Percentiles rank a stretch among this genome's conserved stretches.
These are phyloP conservation scores for Caenorhabditis sp. DNA, from an alignment of 2,888 invertebrate genomes.

Conservation along the genomic window DNA sequence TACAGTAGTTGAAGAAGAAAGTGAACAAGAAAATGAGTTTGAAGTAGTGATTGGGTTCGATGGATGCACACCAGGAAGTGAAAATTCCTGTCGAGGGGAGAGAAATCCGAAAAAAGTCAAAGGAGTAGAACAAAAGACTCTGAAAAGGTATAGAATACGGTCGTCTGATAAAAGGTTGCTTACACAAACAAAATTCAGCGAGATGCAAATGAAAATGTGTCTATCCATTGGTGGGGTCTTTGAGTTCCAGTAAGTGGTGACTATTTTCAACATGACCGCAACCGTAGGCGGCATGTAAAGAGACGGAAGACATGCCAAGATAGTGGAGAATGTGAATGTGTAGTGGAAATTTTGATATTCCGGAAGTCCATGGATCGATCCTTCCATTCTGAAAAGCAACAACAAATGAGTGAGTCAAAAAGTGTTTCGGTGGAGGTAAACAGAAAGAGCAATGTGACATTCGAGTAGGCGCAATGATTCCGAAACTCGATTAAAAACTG, in stretches of 20 bases:
- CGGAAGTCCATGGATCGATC: slow-evolving; percentile 34
- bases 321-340: slow-evolving; percentile 50
- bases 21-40: slow-evolving; percentile 49
- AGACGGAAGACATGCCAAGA: slow-evolving; percentile 31
- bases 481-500: slow-evolving; percentile 2
- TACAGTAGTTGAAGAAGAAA: slow-evolving; percentile 51
- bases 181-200: slow-evolving; percentile 32
- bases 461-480: background rate
- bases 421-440: background rate
- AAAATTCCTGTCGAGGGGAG: slow-evolving; percentile 54
- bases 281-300: slow-evolving; percentile 51
- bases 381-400: slow-evolving; percentile 17
- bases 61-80: slow-evolving; percentile 50
- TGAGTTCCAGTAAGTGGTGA: slow-evolving; percentile 1
- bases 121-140: slow-evolving; percentile 45
- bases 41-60: slow-evolving; percentile 50
- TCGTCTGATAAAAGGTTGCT: background rate
- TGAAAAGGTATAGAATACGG: slow-evolving; percentile 9
- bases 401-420: slow-evolving; percentile 12
- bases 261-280: slow-evolving; percentile 36
- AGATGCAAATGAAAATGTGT: slow-evolving; percentile 36
- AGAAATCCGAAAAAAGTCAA: slow-evolving; percentile 39
- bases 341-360: slow-evolving; percentile 42
- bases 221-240: slow-evolving; percentile 32
- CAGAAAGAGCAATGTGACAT: background rate